Conservation (phyloP, 2,888 invertebrate species). For the Tridacna crocea region DNA sequence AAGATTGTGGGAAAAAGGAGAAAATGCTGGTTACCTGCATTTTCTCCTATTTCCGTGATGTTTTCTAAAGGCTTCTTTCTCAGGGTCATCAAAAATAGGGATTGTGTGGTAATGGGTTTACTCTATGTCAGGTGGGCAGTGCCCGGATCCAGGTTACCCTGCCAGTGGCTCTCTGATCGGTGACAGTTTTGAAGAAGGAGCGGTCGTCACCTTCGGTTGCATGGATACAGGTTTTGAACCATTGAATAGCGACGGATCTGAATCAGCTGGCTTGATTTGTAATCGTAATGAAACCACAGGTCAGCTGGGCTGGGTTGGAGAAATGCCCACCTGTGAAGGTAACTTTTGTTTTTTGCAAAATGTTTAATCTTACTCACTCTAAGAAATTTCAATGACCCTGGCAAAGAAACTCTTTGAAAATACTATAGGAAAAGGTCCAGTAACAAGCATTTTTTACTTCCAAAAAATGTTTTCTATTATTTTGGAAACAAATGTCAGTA, state of each 20-base stretch:
- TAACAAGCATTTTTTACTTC: too few species aligned
- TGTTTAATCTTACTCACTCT: not conserved
- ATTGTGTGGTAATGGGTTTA: not conserved
- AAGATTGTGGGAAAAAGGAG: too few species aligned
- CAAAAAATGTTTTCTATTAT: too few species aligned
- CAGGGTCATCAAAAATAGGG: too few species aligned
- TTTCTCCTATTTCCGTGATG: too few species aligned
- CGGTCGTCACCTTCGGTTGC: conserved; percentile 64
- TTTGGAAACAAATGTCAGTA: too few species aligned
- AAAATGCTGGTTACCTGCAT: too few species aligned
- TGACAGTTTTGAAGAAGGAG: conserved; percentile 66
- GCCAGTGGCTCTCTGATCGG: conserved; percentile 58
- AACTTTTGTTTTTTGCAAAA: conserved; percentile 1
- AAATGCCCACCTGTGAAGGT: conserved; percentile 68
- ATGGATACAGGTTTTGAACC: conserved; percentile 57
- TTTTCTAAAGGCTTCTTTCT: too few species aligned
- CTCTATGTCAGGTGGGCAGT: conserved; percentile 62
- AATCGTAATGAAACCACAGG: conserved; percentile 19
- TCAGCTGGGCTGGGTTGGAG: conserved; percentile 47
- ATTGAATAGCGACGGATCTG: conserved; percentile 17
- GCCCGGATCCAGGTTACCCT: conserved; percentile 70
- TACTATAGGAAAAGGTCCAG: too few species aligned
- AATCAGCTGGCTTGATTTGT: conserved; percentile 60
- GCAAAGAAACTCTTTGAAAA: too few species aligned
- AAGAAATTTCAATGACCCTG: too few species aligned